A percentile compares a stretch with the other conserved stretches of the same genome.
Conservation (phyloP, 2,797 vertebrate species). For the Phoeniculus purpureus region DNA sequence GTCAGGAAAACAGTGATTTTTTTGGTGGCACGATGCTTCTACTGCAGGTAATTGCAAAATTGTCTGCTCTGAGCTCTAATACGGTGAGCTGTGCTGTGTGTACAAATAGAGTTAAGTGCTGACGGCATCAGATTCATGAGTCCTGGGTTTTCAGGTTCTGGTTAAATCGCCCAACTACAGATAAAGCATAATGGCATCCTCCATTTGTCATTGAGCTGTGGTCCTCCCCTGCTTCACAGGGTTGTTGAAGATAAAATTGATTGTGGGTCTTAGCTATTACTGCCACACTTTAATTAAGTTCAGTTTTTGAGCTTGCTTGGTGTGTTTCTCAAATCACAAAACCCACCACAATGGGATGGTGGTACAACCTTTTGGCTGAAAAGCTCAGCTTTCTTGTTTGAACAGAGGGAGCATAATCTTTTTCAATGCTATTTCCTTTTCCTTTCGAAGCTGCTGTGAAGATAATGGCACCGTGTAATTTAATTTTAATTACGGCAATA, state of each 20-base stretch:
- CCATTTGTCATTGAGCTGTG: not conserved
- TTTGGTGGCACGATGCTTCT: not conserved
- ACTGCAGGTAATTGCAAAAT: not conserved
- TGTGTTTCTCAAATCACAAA: conserved; percentile 18
- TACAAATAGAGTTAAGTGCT: not conserved
- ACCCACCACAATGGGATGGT: not conserved
- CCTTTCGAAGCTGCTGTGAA: conserved; percentile 45
- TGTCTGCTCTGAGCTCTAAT: not conserved
- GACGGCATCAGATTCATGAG: not conserved
- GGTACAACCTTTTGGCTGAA: conserved; percentile 26
- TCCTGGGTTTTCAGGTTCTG: not conserved
- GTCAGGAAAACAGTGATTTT: conserved; percentile 46
- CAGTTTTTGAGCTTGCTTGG: conserved; percentile 1
- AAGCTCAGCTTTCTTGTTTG: conserved; percentile 9
- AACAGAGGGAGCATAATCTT: conserved; percentile 36
- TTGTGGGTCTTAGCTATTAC: conserved; percentile 6
- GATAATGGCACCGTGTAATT: conserved; percentile 71
- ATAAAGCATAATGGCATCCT: not conserved
- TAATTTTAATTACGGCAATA: conserved; percentile 66
- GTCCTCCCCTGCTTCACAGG: not conserved
- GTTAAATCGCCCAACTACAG: conserved; percentile 2
- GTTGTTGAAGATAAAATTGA: conserved; percentile 26
- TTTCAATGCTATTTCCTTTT: conserved; percentile 47
- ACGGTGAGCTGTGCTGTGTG: not conserved
- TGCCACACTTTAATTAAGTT: conserved; percentile 38